Conservation (phyloP, 2,797 vertebrate species). For the Cyprinodon diabolis region DNA sequence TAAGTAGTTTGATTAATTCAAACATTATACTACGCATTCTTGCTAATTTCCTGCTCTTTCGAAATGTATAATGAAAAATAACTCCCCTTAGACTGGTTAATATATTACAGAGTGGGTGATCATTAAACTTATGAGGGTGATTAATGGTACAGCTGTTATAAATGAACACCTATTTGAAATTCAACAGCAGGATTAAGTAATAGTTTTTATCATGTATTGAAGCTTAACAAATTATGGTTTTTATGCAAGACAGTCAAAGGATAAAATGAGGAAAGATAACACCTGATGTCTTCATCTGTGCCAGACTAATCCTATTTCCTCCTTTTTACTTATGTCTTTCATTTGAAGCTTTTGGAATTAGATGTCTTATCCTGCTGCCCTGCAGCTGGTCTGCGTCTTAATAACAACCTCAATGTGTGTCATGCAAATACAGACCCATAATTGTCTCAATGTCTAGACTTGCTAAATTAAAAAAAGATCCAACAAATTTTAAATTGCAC, state of each 20-base stretch:
- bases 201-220: neutral
- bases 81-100: no score
- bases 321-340: conserved; percentile 6
- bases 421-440: conserved; percentile 13
- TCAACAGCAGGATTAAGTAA: neutral
- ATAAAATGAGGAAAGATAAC: conserved; percentile 16
- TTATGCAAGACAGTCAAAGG: neutral
- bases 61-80: neutral
- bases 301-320: conserved; percentile 28
- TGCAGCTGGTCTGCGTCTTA: conserved; percentile 3
- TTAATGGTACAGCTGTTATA: neutral
- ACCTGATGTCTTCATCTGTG: conserved; percentile 25
- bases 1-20: neutral
- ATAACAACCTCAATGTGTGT: conserved; percentile 11
- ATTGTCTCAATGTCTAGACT: conserved; percentile 16
- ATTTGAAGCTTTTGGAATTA: conserved; percentile 26
- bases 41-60: neutral
- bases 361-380: conserved; percentile 44
- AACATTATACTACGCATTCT: neutral
- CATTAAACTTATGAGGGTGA: neutral
- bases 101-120: neutral
- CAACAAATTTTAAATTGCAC: neutral
- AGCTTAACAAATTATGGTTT: neutral
- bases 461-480: neutral
- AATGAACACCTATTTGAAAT: neutral